These are phyloP conservation scores for Agrochola lota DNA, from an alignment of 2,888 invertebrate genomes.

Conservation along the genomic window DNA sequence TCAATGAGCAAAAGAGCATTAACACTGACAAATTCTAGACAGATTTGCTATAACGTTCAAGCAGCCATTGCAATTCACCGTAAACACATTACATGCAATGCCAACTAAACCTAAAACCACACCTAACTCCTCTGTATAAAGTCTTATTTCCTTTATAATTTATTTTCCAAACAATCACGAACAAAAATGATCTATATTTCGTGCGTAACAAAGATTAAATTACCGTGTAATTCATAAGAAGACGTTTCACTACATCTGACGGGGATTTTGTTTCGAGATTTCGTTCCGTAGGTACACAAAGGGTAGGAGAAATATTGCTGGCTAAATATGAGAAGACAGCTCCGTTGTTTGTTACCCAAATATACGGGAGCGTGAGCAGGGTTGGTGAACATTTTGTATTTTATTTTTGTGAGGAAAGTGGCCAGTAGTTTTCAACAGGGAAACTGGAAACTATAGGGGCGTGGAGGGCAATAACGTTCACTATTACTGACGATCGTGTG, in stretches of 20 bases:
- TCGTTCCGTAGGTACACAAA: slow-evolving; percentile 71
- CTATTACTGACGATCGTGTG: background rate
- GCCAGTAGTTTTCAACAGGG: slow-evolving; percentile 18
- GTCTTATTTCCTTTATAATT: background rate
- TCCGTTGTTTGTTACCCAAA: slow-evolving; percentile 75
- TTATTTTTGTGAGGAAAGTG: background rate
- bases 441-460: slow-evolving; percentile 6
- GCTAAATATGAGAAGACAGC: slow-evolving; percentile 77
- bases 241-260: slow-evolving; percentile 69
- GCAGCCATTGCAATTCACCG: slow-evolving; percentile 64
- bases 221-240: slow-evolving; percentile 54
- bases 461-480: background rate
- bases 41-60: slow-evolving; percentile 61
- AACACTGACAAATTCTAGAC: slow-evolving; percentile 59
- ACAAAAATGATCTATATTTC: slow-evolving; percentile 40
- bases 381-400: slow-evolving; percentile 39
- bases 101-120: slow-evolving; percentile 6
- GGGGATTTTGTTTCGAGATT: slow-evolving; percentile 75
- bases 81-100: slow-evolving; percentile 50
- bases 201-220: slow-evolving; percentile 48
- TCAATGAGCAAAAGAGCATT: slow-evolving; percentile 39
- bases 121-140: background rate
- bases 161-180: background rate
- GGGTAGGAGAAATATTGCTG: slow-evolving; percentile 78
- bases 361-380: slow-evolving; percentile 68